phyloP scores from a whole-genome alignment of 2,797 vertebrate species.

The Crenuchus spilurus region DNA sequence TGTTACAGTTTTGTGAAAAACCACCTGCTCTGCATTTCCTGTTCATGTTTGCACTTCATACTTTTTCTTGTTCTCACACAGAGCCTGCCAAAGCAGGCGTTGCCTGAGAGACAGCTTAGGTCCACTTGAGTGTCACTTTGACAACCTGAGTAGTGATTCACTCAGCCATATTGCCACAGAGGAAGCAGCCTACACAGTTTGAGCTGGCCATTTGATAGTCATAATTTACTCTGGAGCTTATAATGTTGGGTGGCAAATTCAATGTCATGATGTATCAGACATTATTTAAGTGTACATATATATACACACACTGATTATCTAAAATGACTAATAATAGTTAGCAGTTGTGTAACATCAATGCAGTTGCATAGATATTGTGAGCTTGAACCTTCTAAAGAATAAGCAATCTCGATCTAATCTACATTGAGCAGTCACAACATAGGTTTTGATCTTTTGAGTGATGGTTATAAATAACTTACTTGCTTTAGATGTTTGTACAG shows the following conservation, averaged over 20 bases:
- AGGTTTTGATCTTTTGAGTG: constrained; percentile 5
- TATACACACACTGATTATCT: too few species aligned
- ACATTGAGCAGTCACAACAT: constrained; percentile 9
- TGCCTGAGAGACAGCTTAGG: constrained; percentile 38
- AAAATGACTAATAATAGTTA: too few species aligned
- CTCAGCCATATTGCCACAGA: constrained; percentile 12
- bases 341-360: too few species aligned
- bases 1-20: background rate
- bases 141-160: constrained; percentile 15
- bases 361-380: too few species aligned
- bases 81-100: background rate
- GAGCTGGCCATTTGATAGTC: constrained; percentile 25
- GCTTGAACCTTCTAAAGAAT: too few species aligned
- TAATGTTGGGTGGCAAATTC: too few species aligned
- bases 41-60: background rate
- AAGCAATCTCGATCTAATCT: constrained; percentile 1
- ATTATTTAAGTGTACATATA: too few species aligned
- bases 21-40: background rate
- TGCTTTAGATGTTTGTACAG: background rate
- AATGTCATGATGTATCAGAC: too few species aligned
- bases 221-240: constrained; percentile 20
- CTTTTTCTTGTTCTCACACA: background rate
- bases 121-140: constrained; percentile 17
- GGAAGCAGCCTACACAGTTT: background rate
- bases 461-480: background rate